These are phyloP conservation scores for Manis javanica DNA, from an alignment of 2,797 vertebrate species.

Conservation along the genomic window DNA sequence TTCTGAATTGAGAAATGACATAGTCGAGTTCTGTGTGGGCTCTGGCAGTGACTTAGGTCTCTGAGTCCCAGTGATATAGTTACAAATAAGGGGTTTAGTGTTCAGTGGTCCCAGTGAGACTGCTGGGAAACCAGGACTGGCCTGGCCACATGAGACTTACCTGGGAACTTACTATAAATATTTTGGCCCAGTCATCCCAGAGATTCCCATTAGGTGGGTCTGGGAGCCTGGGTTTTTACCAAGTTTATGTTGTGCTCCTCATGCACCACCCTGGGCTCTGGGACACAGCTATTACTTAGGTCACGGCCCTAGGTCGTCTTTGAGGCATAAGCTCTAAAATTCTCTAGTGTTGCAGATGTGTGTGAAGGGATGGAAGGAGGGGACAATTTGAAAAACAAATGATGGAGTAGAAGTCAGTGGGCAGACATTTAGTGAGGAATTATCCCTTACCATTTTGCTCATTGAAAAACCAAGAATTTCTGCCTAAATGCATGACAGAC, in stretches of 20 bases:
- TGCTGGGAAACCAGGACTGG: neutral
- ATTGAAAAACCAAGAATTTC: slow-evolving; percentile 28
- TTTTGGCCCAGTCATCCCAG: neutral
- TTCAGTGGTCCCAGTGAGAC: neutral
- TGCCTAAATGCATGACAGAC: neutral
- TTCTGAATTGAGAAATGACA: neutral
- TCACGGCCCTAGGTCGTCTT: neutral
- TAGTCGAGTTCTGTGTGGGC: neutral
- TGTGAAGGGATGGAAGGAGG: neutral
- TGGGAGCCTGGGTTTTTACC: neutral
- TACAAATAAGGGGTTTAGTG: neutral
- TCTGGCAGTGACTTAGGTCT: neutral
- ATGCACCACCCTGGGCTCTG: neutral
- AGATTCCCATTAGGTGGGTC: neutral
- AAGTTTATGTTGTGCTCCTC: neutral
- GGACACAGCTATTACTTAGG: neutral
- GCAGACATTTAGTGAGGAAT: neutral
- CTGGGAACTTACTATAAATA: neutral
- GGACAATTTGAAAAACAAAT: neutral
- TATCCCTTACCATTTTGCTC: neutral
- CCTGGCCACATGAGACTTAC: neutral
- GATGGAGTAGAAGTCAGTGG: neutral
- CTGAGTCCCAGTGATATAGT: neutral
- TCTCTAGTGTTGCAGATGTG: neutral
- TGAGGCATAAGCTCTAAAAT: neutral